Evolutionary conservation across 2,888 invertebrate genomes (phyloP), one percentile per base, ranked within the genome.

Genomic region (Callimorpha dominula): DNA sequence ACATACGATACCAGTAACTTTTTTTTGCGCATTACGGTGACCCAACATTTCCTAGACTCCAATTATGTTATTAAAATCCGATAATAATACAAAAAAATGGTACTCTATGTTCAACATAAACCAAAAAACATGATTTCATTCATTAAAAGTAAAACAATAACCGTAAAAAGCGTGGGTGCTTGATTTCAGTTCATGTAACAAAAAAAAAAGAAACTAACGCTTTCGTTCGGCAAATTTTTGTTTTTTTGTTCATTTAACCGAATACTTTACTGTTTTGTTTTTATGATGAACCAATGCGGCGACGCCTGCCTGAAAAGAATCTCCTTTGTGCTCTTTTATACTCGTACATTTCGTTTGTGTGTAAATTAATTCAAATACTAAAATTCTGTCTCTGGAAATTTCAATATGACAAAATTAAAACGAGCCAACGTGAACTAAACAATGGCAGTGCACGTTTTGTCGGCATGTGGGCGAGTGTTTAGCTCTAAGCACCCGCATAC

Each of bases 401-500:
- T 52, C 40, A 52, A 42, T 57, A 43, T 52, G 43, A 68, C 67
- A 68, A 68, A 68, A 57, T 42, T 52, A 5, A 54, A 54, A 67
- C 42, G 42, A 67, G 54, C 14, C 42, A n/a, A 54, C 42, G 5
- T 20, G 31, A 15, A 46, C 31, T 15, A 46, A 5, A 69, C 68
- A 68, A 62, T 62, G 8, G 49, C 40, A 42, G 52, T 62, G 69
- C 69, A 52, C 65, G 65, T 71, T 69, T 71, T 68, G 76, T 52
- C 65, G 76, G 71, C 74, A 89, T 91, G 87, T 89, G 90, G 90
- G 89, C 57, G 72, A 75, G 67, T 82, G 81, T 81, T 74, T 75
- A 71, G 80, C 76, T 81, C 80, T 87, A 90, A 93, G 90, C 87
- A 91, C 95, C 95, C 95, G 94, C 95, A 95, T 94, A 63, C 79